A percentile compares a stretch with the other conserved stretches of the same genome.
phyloP scores from a whole-genome alignment of 2,888 invertebrate genomes.

The Carabus problematicus region DNA sequence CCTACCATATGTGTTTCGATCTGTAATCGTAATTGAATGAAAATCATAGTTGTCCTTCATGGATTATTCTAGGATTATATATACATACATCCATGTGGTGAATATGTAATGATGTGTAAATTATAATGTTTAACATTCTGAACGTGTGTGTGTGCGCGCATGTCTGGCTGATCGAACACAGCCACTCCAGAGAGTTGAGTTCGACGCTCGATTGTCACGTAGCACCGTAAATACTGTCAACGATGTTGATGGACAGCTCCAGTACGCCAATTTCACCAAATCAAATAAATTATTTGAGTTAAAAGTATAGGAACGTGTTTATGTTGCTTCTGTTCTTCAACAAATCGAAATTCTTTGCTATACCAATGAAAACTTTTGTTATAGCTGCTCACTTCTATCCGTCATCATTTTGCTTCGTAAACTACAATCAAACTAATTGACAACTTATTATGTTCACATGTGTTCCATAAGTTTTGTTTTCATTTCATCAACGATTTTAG shows the following conservation, averaged over 20 bases:
- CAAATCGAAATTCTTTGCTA: too few species aligned
- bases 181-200: too few species aligned
- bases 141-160: not conserved
- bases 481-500: too few species aligned
- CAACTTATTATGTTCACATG: not conserved
- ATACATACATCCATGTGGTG: too few species aligned
- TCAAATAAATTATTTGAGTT: conserved; percentile 34
- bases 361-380: conserved; percentile 15
- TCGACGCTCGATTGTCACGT: conserved; percentile 20
- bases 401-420: not conserved
- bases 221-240: conserved; percentile 34
- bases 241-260: conserved; percentile 33
- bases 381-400: not conserved
- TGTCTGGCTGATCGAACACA: not conserved
- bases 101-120: too few species aligned
- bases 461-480: too few species aligned
- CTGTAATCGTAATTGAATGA: too few species aligned
- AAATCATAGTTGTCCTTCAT: too few species aligned
- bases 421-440: conserved; percentile 3
- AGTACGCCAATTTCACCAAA: conserved; percentile 31
- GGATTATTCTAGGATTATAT: too few species aligned
- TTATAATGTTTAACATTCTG: not conserved
- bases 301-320: conserved; percentile 33
- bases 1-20: too few species aligned
- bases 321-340: conserved; percentile 6